phyloP scores from a whole-genome alignment of 2,797 vertebrate genomes.

The Crypturellus tataupa region DNA sequence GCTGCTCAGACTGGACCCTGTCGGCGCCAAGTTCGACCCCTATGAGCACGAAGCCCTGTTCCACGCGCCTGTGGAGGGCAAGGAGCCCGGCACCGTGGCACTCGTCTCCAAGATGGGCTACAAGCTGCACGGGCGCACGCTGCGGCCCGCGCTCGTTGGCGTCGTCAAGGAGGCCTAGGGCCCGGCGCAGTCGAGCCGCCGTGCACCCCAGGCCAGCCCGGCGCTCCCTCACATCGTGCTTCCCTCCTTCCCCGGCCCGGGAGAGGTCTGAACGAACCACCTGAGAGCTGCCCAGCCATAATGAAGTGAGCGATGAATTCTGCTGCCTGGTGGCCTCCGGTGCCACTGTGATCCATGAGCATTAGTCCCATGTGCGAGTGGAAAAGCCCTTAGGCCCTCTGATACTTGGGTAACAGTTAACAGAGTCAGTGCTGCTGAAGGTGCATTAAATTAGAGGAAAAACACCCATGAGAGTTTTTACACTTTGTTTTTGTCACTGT shows the following conservation, averaged over 20 bases:
- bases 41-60: slow-evolving; percentile 97
- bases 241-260: not conserved
- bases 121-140: slow-evolving; percentile 93
- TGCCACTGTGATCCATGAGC: not conserved
- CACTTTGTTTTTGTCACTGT: not conserved
- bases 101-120: slow-evolving; percentile 96
- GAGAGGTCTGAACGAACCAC: not conserved
- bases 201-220: too few species aligned
- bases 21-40: slow-evolving; percentile 93
- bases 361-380: not conserved
- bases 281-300: not conserved
- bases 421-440: not conserved
- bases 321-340: slow-evolving; percentile 11
- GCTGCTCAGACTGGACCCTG: slow-evolving; percentile 89
- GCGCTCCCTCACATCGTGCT: not conserved
- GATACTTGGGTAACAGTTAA: not conserved
- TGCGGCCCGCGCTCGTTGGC: slow-evolving; percentile 94
- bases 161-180: slow-evolving; percentile 90
- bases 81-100: slow-evolving; percentile 91
- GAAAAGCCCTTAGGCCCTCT: not conserved
- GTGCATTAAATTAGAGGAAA: slow-evolving; percentile 21
- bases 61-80: slow-evolving; percentile 89
- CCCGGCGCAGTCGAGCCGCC: too few species aligned
- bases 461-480: not conserved
- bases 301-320: not conserved